A percentile compares a stretch with the other conserved stretches of the same genome.
phyloP scores from a whole-genome alignment of 2,888 invertebrate species.

The Mythimna lalbum region DNA sequence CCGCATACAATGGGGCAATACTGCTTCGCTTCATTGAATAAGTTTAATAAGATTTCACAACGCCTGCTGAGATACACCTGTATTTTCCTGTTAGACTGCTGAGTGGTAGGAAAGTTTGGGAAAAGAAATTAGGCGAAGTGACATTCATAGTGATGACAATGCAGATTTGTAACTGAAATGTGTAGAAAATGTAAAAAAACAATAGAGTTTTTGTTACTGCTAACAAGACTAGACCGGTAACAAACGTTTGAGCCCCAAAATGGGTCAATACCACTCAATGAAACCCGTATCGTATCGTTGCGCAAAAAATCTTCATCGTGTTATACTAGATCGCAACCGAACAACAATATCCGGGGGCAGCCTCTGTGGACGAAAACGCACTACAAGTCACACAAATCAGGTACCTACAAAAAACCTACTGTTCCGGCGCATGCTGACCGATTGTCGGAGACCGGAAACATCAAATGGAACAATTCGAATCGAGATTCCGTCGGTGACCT shows the following conservation, averaged over 20 bases:
- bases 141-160: constrained; percentile 43
- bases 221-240: constrained; percentile 7
- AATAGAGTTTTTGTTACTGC: constrained; percentile 4
- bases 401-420: constrained; percentile 21
- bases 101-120: constrained; percentile 31
- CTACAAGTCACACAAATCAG: constrained; percentile 9
- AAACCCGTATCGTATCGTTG: constrained; percentile 7
- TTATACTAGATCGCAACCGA: not conserved
- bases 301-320: not conserved
- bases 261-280: constrained; percentile 26
- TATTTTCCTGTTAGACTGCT: constrained; percentile 47
- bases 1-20: constrained; percentile 62
- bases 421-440: constrained; percentile 33
- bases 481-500: constrained; percentile 46
- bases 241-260: constrained; percentile 3
- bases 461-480: constrained; percentile 47
- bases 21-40: constrained; percentile 64
- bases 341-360: constrained; percentile 17
- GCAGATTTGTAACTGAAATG: constrained; percentile 11
- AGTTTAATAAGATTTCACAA: constrained; percentile 65
- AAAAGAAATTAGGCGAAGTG: constrained; percentile 35
- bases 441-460: constrained; percentile 45
- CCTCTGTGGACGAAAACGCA: constrained; percentile 17
- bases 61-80: constrained; percentile 44
- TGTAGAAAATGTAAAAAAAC: not conserved